Conservation (phyloP, 1,140 invertebrate species). For the Lepeophtheirus salmonis region DNA sequence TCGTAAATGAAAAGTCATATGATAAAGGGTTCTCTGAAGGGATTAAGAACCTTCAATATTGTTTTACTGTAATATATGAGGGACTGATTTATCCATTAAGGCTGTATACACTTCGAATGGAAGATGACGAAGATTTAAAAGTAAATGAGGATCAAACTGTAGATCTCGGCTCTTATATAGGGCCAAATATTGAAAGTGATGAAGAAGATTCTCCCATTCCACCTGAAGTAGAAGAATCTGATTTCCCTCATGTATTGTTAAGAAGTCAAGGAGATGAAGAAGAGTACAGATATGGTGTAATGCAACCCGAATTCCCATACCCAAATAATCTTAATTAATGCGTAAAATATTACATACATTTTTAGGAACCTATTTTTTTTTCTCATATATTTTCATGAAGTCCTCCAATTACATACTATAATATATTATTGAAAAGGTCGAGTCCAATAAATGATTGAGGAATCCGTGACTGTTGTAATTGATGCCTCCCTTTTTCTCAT, state of each 20-base stretch:
- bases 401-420: not conserved
- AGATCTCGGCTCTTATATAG: not conserved
- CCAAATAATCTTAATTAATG: not conserved
- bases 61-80: not conserved
- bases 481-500: not conserved
- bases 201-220: not conserved
- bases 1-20: not conserved
- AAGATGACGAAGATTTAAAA: not conserved
- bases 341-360: not conserved
- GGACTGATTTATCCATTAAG: not conserved
- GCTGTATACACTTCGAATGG: not conserved
- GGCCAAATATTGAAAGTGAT: not conserved
- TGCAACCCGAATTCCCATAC: not conserved
- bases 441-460: not conserved
- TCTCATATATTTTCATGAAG: not conserved
- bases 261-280: not conserved
- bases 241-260: not conserved
- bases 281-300: not conserved
- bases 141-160: not conserved
- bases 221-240: not conserved
- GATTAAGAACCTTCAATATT: not conserved
- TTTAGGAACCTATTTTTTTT: not conserved
- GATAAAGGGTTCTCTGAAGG: not conserved
- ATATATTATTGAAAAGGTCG: not conserved
- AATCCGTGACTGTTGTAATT: no score